Base-by-base conservation (phyloP, 1,140 invertebrate species). In the Drosophila pachea region DNA sequence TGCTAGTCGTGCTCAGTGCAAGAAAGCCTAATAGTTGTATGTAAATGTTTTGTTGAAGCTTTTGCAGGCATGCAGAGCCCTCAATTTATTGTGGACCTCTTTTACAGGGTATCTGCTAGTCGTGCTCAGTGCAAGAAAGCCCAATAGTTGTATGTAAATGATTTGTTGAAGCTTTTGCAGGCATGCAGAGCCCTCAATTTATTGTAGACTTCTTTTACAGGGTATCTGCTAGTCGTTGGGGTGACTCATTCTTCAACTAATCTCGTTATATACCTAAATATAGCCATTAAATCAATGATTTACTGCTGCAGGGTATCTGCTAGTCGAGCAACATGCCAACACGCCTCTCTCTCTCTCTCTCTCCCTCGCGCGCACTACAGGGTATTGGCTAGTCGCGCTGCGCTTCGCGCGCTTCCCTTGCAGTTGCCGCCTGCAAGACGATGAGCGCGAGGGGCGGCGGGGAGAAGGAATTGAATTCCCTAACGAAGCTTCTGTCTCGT, bases 361-460 rank as follows among this genome's bases (percentile, higher is more conserved):
- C n/a, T n/a, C n/a, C n/a, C n/a, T n/a, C n/a, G n/a, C n/a, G n/a
- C n/a, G n/a, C n/a, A n/a, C n/a, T 22, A 22, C 22, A 22, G 22
- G 22, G 22, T 22, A 22, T 22, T 22, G 3, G 22, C 22, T 22
- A 22, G 22, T 22, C 22, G 22, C 22, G 22, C 3, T 22, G 1
- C 22, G 1, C 3, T 22, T 22, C 22, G 22, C 22, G 22, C 22
- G 22, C 22, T 3, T 22, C 22, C 22, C 22, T 22, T 73, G 70
- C 71, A 73, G 69, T 64, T 69, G 66, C 45, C 71, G 66, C 71
- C 32, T 64, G 66, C 71, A 73, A 40, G 1, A 22, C 45, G 29
- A 9, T 31, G 52, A 56, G 40, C 40, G 12, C 22, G 3, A 22
- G 3, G 22, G 22, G n/a, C n/a, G n/a, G n/a, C n/a, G n/a, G 22